phyloP scores from a whole-genome alignment of 2,113 vertebrate genomes.

The Syngnathus typhle region DNA sequence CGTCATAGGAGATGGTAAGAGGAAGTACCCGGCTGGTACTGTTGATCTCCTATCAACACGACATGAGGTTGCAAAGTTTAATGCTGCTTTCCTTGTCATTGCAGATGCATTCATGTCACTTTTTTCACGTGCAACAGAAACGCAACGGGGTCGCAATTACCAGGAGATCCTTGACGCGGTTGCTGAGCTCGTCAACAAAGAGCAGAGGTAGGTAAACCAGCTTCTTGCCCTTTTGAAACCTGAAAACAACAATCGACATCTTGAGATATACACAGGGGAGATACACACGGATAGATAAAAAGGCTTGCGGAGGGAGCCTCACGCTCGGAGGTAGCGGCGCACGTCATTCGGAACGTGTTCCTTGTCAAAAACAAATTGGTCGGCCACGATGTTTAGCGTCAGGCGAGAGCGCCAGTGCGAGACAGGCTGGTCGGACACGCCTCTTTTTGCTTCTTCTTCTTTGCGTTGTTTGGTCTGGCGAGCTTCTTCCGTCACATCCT shows the following conservation, averaged over 20 bases:
- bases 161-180: constrained; percentile 91
- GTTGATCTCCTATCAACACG: constrained; percentile 84
- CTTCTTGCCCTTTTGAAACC: constrained; percentile 85
- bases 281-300: too few species aligned
- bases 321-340: constrained; percentile 93
- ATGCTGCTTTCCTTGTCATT: not conserved
- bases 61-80: not conserved
- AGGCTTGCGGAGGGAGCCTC: constrained; percentile 20
- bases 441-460: constrained; percentile 31
- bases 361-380: constrained; percentile 88
- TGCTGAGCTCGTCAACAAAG: constrained; percentile 97
- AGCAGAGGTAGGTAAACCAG: constrained; percentile 96
- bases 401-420: constrained; percentile 93
- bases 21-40: constrained; percentile 82
- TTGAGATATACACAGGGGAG: not conserved
- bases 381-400: constrained; percentile 87
- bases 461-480: constrained; percentile 52
- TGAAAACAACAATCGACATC: constrained; percentile 44
- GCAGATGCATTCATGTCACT: not conserved
- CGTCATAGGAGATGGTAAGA: constrained; percentile 87
- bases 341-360: constrained; percentile 88
- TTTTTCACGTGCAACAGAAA: not conserved
- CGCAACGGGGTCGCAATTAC: constrained; percentile 56
- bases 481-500: constrained; percentile 62
- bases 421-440: constrained; percentile 77